Evolutionary conservation across 2,113 vertebrate species (phyloP).

Genomic region (Myxocyprinus asiaticus): DNA sequence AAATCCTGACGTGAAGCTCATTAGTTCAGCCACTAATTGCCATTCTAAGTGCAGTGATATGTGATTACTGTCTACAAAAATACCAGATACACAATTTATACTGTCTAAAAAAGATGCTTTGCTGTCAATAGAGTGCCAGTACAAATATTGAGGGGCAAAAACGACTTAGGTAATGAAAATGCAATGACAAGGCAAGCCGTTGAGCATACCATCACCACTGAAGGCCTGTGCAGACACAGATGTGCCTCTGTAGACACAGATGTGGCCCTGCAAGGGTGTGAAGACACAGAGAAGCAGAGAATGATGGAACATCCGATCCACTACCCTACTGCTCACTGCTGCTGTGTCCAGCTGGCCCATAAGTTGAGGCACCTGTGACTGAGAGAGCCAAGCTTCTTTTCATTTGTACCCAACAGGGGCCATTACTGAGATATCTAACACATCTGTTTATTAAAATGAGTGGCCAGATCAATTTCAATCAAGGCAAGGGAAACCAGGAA

Average conservation of each 20-base stretch:
- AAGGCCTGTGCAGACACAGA: constrained; percentile 32
- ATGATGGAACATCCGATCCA: constrained; percentile 37
- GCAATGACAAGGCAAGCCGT: too few relatives aligned
- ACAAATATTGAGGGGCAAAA: too few relatives aligned
- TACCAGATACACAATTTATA: too few relatives aligned
- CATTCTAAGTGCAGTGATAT: constrained; percentile 2
- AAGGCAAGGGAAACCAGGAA: constrained; percentile 50
- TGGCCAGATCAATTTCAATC: constrained; percentile 57
- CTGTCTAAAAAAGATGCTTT: too few relatives aligned
- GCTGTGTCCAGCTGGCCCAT: background rate
- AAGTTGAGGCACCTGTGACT: background rate
- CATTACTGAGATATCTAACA: constrained; percentile 50
- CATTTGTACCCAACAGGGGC: constrained; percentile 49
- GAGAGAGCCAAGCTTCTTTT: constrained; percentile 8
- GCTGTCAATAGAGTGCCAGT: too few relatives aligned
- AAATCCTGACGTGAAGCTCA: constrained; percentile 13
- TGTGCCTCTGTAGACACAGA: constrained; percentile 30
- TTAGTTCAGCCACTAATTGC: background rate
- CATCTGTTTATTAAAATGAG: constrained; percentile 51
- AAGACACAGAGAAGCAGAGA: background rate
- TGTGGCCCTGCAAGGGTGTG: constrained; percentile 13
- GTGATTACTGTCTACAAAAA: too few relatives aligned
- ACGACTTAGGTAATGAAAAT: too few relatives aligned
- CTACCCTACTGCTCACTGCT: background rate
- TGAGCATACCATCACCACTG: too few relatives aligned